Conservation (phyloP, 2,113 vertebrate species). For the Hypocryptadius cinnamomeus region DNA sequence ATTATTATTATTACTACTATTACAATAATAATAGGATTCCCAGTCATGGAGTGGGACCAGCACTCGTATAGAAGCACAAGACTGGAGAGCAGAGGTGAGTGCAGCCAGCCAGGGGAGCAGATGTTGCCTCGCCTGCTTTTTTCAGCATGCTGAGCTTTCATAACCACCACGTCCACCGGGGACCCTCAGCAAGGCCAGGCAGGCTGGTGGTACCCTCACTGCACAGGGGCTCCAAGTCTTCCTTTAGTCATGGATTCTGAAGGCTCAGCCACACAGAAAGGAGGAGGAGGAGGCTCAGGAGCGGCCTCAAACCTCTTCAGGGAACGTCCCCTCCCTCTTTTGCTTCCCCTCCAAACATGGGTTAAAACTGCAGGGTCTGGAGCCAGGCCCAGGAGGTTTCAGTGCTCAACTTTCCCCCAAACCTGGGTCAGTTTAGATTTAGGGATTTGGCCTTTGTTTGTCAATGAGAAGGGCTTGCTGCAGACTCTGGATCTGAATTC, state of each 20-base stretch:
- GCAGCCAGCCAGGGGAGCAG: not conserved
- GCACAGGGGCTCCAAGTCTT: not conserved
- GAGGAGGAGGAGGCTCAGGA: not conserved
- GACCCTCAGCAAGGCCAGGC: not conserved
- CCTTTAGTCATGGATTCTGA: not conserved
- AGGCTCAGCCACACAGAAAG: not conserved
- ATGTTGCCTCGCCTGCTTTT: not conserved
- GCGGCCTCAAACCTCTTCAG: not conserved
- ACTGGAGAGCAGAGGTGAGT: not conserved
- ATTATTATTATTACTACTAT: slow-evolving; percentile 21
- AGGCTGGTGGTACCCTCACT: not conserved
- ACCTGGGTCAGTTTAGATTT: not conserved
- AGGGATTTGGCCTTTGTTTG: not conserved
- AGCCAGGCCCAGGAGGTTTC: not conserved
- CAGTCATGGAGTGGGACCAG: not conserved
- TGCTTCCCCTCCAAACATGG: not conserved
- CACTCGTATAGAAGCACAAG: not conserved
- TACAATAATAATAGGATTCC: slow-evolving; percentile 28
- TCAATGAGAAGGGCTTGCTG: not conserved
- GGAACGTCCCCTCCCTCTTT: not conserved
- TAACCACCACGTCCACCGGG: rapidly evolving
- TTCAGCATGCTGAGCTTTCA: not conserved
- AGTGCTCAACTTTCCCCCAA: not conserved
- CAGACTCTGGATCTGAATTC: not conserved
- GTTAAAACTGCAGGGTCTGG: not conserved